Evolutionary conservation across 1,140 invertebrate species (phyloP), one percentile per base, ranked within the genome.

Genomic region (Leptinotarsa undecemlineata): DNA sequence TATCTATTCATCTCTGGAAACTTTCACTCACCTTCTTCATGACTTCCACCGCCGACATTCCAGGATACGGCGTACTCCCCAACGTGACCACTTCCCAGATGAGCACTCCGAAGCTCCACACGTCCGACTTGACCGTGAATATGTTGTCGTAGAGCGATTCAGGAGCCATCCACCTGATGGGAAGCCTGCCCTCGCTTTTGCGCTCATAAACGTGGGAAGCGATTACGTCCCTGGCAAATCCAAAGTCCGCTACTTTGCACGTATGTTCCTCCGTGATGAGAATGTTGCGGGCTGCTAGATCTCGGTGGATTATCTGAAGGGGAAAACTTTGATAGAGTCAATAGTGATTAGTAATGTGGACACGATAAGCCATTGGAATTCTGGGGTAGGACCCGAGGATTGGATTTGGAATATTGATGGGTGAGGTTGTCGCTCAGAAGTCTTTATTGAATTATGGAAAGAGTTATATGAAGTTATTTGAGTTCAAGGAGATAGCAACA

Each of bases 201-300:
- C 95, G 88, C 83, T 97, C 95, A 82, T 98, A 98, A 51, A 97
- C 91, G 78, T 95, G 93, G 63, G 92, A 94, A 5, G 87, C 86
- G 2, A 90, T 90, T 0, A 97, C 90, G 84, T 97, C 95, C 64
- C 95, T 86, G 0, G 96, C 95, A 80, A 98, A 95, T 1, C 96
- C 96, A 82, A 98, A 98, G 84, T 98, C 96, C 0, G 95, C 95
- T 0, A 98, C 94, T 88, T 98, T 98, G 84, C 96, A 97, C 0
- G 91, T 90, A 77, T 95, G 91, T 79, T 96, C 93, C 21, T 96
- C 93, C 1, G 92, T 92, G 57, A 98, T 94, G 0, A 98, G 86
- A 47, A 98, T 91, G 82, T 98, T 98, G 23, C 96, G 87, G 0
- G 96, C 96, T 3, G 96, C 96, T 63, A 98, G 86, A 86, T 98